phyloP scores from a whole-genome alignment of 2,797 vertebrate species.

The Cyclopterus lumpus region DNA sequence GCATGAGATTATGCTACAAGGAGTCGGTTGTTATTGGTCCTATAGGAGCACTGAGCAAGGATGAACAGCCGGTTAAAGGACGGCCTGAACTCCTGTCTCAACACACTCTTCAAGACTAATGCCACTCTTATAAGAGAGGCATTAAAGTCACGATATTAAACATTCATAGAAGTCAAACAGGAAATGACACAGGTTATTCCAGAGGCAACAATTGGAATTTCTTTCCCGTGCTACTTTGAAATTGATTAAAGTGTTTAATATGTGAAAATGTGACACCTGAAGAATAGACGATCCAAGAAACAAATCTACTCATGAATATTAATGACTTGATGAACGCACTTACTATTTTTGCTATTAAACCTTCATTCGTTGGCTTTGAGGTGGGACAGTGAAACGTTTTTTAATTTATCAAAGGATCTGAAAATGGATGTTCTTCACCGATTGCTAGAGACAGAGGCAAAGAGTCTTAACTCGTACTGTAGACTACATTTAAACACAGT shows the following conservation, averaged over 20 bases:
- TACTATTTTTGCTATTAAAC: not conserved
- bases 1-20: slow-evolving; percentile 9
- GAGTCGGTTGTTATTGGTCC: not conserved
- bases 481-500: not conserved
- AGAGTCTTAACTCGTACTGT: not conserved
- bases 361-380: not conserved
- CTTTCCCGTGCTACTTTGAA: not conserved
- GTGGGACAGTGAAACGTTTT: not conserved
- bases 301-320: not conserved
- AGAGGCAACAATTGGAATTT: not conserved
- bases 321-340: not conserved
- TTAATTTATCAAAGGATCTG: not conserved
- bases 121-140: no score
- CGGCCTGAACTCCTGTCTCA: not conserved
- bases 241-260: slow-evolving; percentile 18
- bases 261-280: not conserved
- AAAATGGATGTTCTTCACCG: not conserved
- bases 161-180: slow-evolving; percentile 14
- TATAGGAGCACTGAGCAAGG: slow-evolving; percentile 9
- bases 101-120: not conserved
- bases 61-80: slow-evolving; percentile 17
- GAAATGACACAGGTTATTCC: not conserved
- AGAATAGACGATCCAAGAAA: not conserved
- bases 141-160: not conserved
- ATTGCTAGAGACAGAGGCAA: not conserved